Evolutionary conservation across 2,888 invertebrate species (phyloP), one percentile per base, ranked within the genome.

Genomic region (Diploptera punctata): DNA sequence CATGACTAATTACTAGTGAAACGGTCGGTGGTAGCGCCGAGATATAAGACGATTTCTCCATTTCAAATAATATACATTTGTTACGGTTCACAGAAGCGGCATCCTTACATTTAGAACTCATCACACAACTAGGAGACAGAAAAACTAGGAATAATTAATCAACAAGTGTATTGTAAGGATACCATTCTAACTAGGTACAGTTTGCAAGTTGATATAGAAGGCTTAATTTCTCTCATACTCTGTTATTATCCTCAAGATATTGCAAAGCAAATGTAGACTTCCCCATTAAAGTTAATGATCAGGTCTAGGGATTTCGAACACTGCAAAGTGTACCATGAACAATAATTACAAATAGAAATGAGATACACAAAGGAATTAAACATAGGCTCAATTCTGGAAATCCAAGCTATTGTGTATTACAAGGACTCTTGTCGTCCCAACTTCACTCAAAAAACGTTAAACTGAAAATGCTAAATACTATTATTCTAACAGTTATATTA

Each of bases 131-230:
- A n/a, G n/a, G n/a, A n/a, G n/a, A n/a, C 29, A 57, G 24, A 57
- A 57, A 57, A 57, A 57, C 57, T 57, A 21, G 29, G 26, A 57
- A 57, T 57, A 57, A 57, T 57, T 57, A 57, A 57, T 57, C 57
- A 57, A 13, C 13, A 29, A 57, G n/a, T 57, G 7, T 29, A 57
- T 21, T 57, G 57, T 57, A 7, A 21, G 26, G 29, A 16, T 57
- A 3, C 57, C 57, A 57, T 57, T 57, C 26, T 57, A 24, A 52
- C 24, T 19, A 24, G 9, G 7, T 33, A n/a, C 33, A 10, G 33
- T 33, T 33, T 33, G 33, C 7, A 7, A 33, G 13, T 16, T 57
- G 57, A 57, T 29, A 16, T 5, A 18, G 57, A 29, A 29, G 29
- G 13, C 2, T 29, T 1, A 24, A 13, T 4, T n/a, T 2, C 57